These are phyloP conservation scores for Sinocyclocheilus grahami DNA, from an alignment of 2,113 vertebrate genomes.

Conservation along the genomic window DNA sequence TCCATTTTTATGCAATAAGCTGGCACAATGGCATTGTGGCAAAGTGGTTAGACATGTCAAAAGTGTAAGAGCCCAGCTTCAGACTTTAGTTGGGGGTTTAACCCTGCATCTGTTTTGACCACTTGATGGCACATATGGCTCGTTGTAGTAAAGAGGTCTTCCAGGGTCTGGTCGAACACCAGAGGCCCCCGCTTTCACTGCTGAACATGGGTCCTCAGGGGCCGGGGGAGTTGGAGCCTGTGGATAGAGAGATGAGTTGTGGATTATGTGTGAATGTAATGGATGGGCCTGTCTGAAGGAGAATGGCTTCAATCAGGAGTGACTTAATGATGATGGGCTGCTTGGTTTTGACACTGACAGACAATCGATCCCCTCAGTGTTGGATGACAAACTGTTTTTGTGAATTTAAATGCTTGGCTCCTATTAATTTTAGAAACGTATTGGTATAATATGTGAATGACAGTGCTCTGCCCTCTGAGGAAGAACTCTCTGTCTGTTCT, in stretches of 20 bases:
- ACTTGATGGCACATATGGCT: slow-evolving; percentile 16
- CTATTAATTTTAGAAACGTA: background rate
- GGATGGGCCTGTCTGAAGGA: slow-evolving; percentile 51
- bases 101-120: background rate
- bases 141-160: slow-evolving; percentile 30
- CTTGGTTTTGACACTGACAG: slow-evolving; percentile 47
- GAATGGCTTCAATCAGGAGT: slow-evolving; percentile 57
- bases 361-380: slow-evolving; percentile 28
- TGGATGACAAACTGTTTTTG: slow-evolving; percentile 43
- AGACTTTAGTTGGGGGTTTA: background rate
- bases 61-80: background rate
- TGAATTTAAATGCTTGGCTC: background rate
- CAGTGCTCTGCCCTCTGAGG: slow-evolving; percentile 15
- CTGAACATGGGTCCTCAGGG: slow-evolving; percentile 30
- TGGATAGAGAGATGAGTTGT: slow-evolving; percentile 48
- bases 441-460: background rate
- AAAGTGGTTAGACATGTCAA: slow-evolving; percentile 37
- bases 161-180: slow-evolving; percentile 51
- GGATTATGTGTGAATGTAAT: slow-evolving; percentile 58
- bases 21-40: background rate
- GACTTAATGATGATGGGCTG: slow-evolving; percentile 49
- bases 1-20: background rate
- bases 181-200: slow-evolving; percentile 40
- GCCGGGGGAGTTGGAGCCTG: slow-evolving; percentile 45
- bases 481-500: slow-evolving; percentile 11